These are phyloP conservation scores for Scaptomyza caliginosa DNA, from an alignment of 2,888 invertebrate genomes.

Conservation along the genomic window DNA sequence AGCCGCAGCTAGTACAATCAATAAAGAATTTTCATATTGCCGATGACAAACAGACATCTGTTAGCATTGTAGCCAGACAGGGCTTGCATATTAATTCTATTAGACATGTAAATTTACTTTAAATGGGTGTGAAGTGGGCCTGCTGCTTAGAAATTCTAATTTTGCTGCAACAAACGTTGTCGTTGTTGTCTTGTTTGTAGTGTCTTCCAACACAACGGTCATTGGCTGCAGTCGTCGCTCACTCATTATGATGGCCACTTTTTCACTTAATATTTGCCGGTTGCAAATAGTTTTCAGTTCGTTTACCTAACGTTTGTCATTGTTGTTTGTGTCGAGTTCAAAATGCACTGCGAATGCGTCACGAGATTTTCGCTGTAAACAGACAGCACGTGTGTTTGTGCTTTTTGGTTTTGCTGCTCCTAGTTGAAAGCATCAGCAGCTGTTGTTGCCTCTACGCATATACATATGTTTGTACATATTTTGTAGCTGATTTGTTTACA, in stretches of 20 bases:
- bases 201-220: slow-evolving; percentile 35
- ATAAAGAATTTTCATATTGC: slow-evolving; percentile 70
- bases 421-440: slow-evolving; percentile 22
- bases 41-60: slow-evolving; percentile 55
- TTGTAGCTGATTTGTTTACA: slow-evolving; percentile 63
- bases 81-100: slow-evolving; percentile 42
- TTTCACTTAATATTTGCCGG: slow-evolving; percentile 59
- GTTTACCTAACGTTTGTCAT: slow-evolving; percentile 66
- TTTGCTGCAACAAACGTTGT: slow-evolving; percentile 26
- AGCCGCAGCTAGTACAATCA: slow-evolving; percentile 38
- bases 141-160: slow-evolving; percentile 49
- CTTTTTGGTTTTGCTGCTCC: slow-evolving; percentile 12
- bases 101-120: slow-evolving; percentile 46
- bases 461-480: slow-evolving; percentile 27
- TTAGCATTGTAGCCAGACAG: slow-evolving; percentile 38
- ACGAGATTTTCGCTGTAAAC: slow-evolving; percentile 59
- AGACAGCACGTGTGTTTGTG: slow-evolving; percentile 42
- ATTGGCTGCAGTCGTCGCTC: slow-evolving; percentile 48
- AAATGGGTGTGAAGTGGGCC: slow-evolving; percentile 69
- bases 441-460: slow-evolving; percentile 23
- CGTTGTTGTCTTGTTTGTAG: slow-evolving; percentile 9
- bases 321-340: slow-evolving; percentile 65
- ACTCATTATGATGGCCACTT: slow-evolving; percentile 55
- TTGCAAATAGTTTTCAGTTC: slow-evolving; percentile 72
- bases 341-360: slow-evolving; percentile 67